Evolutionary conservation across 2,888 invertebrate species (phyloP).

Genomic region (Tetranychus truncatus): DNA sequence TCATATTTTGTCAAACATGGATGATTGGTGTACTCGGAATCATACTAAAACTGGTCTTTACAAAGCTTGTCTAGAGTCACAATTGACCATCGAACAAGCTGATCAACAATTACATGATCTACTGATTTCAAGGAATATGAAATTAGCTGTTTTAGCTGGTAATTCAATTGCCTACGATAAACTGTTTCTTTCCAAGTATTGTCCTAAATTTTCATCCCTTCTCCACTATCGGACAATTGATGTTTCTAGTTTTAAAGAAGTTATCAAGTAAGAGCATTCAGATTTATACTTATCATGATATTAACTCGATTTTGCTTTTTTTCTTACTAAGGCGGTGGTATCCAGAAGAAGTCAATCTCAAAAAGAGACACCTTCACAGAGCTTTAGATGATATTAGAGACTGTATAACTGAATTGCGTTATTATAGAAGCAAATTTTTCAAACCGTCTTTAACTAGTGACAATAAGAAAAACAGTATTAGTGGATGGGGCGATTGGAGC

Average conservation of each 20-base stretch:
- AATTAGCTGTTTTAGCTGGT: slow-evolving; percentile 45
- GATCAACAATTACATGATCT: slow-evolving; percentile 15
- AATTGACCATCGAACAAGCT: slow-evolving; percentile 20
- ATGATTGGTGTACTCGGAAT: slow-evolving; percentile 59
- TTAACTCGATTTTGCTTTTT: slow-evolving; percentile 7
- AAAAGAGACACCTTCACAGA: slow-evolving; percentile 46
- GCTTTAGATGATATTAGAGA: slow-evolving; percentile 48
- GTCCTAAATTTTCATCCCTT: slow-evolving; percentile 57
- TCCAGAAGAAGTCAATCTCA: slow-evolving; percentile 42
- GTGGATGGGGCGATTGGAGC: too few species aligned
- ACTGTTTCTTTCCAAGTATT: slow-evolving; percentile 56
- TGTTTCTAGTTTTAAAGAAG: slow-evolving; percentile 71
- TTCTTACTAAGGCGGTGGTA: slow-evolving; percentile 46
- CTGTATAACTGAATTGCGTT: slow-evolving; percentile 61
- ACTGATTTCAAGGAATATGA: slow-evolving; percentile 15
- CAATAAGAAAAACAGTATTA: neutral
- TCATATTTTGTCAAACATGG: slow-evolving; percentile 52
- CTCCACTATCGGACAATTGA: slow-evolving; percentile 83
- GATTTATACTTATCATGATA: neutral
- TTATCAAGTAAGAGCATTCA: slow-evolving; percentile 7
- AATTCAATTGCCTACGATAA: slow-evolving; percentile 64
- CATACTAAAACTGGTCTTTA: slow-evolving; percentile 42
- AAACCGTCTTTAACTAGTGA: slow-evolving; percentile 26
- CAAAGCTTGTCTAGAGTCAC: slow-evolving; percentile 18
- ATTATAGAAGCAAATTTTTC: slow-evolving; percentile 52